A percentile compares a stretch with the other conserved stretches of the same genome.
Evolutionary conservation across 2,113 vertebrate genomes (phyloP).

Genomic region (Quiscalus mexicanus): DNA sequence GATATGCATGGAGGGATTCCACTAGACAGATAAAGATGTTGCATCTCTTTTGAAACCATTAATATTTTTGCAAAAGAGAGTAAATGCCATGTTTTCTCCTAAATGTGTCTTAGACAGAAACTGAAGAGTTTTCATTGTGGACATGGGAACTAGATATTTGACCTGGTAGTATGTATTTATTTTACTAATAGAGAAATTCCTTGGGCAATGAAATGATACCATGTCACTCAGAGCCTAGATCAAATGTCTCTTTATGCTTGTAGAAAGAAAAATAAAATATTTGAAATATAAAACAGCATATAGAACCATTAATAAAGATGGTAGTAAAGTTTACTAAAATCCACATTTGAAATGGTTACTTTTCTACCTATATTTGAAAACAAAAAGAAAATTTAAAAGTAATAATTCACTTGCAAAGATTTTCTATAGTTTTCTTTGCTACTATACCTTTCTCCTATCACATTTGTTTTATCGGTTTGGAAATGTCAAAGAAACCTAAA

Average conservation of each 20-base stretch:
- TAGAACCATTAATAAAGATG: background rate
- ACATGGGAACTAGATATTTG: background rate
- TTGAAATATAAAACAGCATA: background rate
- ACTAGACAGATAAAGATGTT: background rate
- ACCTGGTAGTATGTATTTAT: background rate
- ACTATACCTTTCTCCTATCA: background rate
- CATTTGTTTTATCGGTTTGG: background rate
- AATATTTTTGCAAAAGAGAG: background rate
- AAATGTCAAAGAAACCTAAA: background rate
- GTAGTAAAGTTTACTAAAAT: background rate
- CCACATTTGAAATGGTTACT: background rate
- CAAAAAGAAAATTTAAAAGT: background rate
- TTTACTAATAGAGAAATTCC: background rate
- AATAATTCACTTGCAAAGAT: background rate
- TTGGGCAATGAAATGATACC: background rate
- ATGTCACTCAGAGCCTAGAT: background rate
- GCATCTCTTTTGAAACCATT: background rate
- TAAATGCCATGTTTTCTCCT: background rate
- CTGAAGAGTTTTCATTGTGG: background rate
- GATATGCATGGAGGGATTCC: background rate
- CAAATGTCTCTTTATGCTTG: background rate
- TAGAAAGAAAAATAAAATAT: background rate
- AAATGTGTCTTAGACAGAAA: background rate
- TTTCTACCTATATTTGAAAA: background rate
- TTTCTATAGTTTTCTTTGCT: background rate